Evolutionary conservation across 1,140 invertebrate genomes (phyloP).

Genomic region (Drosophila santomea): DNA sequence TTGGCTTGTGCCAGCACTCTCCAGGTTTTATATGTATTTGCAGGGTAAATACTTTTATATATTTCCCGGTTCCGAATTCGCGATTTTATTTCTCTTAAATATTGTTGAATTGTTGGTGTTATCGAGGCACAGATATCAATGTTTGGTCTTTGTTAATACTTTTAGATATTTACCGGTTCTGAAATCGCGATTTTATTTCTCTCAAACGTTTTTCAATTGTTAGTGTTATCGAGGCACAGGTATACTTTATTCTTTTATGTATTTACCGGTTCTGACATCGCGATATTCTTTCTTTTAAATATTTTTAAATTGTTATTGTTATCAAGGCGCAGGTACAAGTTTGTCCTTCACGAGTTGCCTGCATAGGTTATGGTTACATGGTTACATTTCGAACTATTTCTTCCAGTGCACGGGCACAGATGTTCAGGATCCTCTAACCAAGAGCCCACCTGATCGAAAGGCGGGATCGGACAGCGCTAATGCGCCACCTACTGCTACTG

Average conservation of each 20-base stretch:
- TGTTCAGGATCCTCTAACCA: conserved; percentile 9
- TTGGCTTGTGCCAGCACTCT: conserved; percentile 45
- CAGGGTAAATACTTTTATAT: neutral
- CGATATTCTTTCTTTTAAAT: too few species aligned
- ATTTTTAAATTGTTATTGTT: too few species aligned
- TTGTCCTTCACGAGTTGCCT: too few species aligned
- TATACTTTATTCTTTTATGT: too few species aligned
- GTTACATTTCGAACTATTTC: neutral
- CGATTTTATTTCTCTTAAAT: neutral
- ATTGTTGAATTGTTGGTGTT: neutral
- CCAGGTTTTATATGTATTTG: conserved; percentile 1
- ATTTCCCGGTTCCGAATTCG: neutral
- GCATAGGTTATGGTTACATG: too few species aligned
- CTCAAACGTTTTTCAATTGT: too few species aligned
- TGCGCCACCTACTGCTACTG: conserved; percentile 57
- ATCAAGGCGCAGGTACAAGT: too few species aligned
- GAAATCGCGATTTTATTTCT: too few species aligned
- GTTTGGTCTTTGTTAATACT: neutral
- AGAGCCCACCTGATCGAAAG: conserved; percentile 51
- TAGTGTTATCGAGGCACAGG: too few species aligned
- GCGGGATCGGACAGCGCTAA: conserved; percentile 49
- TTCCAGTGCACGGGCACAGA: conserved; percentile 17
- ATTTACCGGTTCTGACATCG: too few species aligned
- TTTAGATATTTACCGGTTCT: too few species aligned
- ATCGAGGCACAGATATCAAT: too few species aligned